Evolutionary conservation across 2,888 invertebrate species (phyloP), one percentile per base, ranked within the genome.

Genomic region (Tinea trinotella): DNA sequence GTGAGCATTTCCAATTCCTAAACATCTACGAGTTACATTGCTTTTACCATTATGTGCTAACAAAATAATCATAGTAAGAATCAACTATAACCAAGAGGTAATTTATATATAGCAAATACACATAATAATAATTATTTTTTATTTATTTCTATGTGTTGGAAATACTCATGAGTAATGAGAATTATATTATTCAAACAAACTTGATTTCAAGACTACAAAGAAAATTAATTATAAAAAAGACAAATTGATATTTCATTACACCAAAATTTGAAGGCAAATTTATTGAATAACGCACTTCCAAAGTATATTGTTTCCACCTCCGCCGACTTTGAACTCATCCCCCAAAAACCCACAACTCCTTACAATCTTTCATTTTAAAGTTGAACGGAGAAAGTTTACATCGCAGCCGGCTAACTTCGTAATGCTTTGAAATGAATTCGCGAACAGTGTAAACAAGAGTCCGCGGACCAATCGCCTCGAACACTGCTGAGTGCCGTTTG

Each of bases 351-450:
- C 50, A 24, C 50, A 24, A 24, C 50, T 50, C 50, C 50, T 50
- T 65, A 59, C 63, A 73, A 74, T 74, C 74, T 76, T 76, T 76
- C 70, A 72, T 75, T 74, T 75, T 70, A 74, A 76, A 77, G 64
- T 76, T 76, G 65, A 58, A 56, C 70, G 67, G 64, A 61, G 60
- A 62, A 66, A 70, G 65, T 66, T 67, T 46, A 49, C 24, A 44
- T 54, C 53, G 56, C 52, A 53, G 57, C 49, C 49, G 60, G 58
- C 53, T 54, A 60, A 61, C 58, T 62, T 59, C 55, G 59, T 61
- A 60, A 60, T 60, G 60, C 60, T 55, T 54, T 55, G 59, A 57
- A 61, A 60, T 59, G 60, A 58, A 60, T 62, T 62, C 59, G 56
- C 53, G 59, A 57, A 55, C 59, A 57, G 54, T 57, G 62, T 62